phyloP scores from a whole-genome alignment of 2,888 invertebrate genomes.

The Spialia ferax region DNA sequence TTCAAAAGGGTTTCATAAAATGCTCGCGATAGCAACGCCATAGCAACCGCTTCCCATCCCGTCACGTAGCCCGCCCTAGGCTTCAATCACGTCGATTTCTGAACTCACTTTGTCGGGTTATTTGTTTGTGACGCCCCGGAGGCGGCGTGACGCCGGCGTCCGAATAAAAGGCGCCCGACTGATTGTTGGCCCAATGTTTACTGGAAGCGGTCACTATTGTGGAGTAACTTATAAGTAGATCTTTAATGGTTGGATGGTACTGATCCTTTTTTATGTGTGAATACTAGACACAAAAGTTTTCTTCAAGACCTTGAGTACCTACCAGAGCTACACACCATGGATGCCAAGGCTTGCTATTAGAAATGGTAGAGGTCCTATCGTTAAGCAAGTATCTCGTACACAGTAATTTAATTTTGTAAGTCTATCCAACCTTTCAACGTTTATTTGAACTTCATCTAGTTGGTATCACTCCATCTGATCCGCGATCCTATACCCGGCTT shows the following conservation, averaged over 20 bases:
- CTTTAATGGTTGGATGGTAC: not conserved
- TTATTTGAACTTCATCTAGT: too few species aligned
- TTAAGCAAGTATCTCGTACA: too few species aligned
- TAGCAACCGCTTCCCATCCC: constrained; percentile 15
- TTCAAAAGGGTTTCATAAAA: not conserved
- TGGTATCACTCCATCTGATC: too few species aligned
- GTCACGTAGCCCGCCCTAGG: constrained; percentile 44
- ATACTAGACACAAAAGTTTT: not conserved
- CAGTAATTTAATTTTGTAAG: too few species aligned
- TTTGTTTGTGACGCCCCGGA: constrained; percentile 73
- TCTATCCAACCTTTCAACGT: too few species aligned
- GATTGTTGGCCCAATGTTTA: constrained; percentile 35
- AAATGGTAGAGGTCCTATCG: too few species aligned
- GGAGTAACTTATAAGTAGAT: not conserved
- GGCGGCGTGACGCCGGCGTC: constrained; percentile 56
- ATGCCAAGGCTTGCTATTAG: too few species aligned
- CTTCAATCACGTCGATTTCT: constrained; percentile 72
- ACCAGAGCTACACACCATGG: too few species aligned
- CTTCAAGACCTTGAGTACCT: not conserved
- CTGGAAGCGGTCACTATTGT: not conserved
- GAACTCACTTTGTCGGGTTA: constrained; percentile 66
- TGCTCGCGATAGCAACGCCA: constrained; percentile 1
- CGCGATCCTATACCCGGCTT: too few species aligned
- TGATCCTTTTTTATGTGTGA: not conserved
- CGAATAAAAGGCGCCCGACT: constrained; percentile 56